These are phyloP conservation scores for Ectemnius lituratus DNA, from an alignment of 2,888 invertebrate species.

Conservation along the genomic window DNA sequence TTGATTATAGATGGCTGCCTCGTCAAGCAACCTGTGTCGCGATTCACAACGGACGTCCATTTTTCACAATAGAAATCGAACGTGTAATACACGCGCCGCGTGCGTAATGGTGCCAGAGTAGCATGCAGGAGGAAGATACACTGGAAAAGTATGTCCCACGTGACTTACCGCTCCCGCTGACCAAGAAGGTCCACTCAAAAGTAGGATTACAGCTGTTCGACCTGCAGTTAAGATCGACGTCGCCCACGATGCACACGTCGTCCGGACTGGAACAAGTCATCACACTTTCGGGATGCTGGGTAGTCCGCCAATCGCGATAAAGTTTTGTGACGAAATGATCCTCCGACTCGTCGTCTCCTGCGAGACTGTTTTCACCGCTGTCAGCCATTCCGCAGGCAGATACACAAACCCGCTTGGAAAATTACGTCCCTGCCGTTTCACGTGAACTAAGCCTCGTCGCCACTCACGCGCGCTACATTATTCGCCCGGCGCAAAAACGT, in stretches of 20 bases:
- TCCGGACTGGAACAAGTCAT: constrained; percentile 20
- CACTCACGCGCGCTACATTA: no score
- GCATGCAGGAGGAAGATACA: no score
- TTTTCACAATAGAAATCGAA: no score
- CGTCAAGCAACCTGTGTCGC: no score
- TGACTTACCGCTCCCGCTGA: constrained; percentile 54
- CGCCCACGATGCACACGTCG: constrained; percentile 20
- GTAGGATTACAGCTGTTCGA: constrained; percentile 14
- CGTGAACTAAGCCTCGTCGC: no score
- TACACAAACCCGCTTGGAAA: no score
- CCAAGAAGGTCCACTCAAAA: constrained; percentile 52
- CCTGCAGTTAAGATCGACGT: constrained; percentile 26
- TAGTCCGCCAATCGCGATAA: constrained; percentile 54
- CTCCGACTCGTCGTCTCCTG: constrained; percentile 15
- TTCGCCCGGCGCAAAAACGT: not conserved
- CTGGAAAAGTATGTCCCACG: no score
- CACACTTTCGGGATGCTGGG: constrained; percentile 40
- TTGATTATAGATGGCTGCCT: no score
- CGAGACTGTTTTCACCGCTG: constrained; percentile 12
- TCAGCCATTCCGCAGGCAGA: not conserved
- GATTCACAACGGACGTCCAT: no score
- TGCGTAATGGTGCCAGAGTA: no score
- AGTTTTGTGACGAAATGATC: constrained; percentile 45
- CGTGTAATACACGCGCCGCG: no score
- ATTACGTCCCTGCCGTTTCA: no score